Evolutionary conservation across 2,888 invertebrate genomes (phyloP).

Genomic region (Catocala fraxini): DNA sequence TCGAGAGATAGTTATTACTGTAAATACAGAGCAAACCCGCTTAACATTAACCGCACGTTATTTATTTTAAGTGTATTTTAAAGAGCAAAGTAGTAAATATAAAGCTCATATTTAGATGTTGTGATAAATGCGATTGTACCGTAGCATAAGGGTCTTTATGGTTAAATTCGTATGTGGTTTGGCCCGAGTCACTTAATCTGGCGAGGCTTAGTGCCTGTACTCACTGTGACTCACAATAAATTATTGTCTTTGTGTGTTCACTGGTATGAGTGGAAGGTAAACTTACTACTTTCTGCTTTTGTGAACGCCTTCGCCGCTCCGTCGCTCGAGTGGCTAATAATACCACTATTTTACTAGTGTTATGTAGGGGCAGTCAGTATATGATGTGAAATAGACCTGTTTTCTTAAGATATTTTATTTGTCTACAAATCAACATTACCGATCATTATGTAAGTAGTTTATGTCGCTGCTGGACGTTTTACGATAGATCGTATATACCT

Average conservation of each 20-base stretch:
- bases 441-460: not conserved
- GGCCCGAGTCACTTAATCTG: conserved; percentile 68
- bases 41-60: not conserved
- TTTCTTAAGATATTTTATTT: not conserved
- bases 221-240: conserved; percentile 69
- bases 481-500: not conserved
- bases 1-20: conserved; percentile 1
- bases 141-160: conserved; percentile 58
- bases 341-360: conserved; percentile 40
- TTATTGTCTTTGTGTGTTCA: conserved; percentile 74
- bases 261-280: conserved; percentile 63
- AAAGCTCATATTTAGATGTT: conserved; percentile 44
- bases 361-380: conserved; percentile 26
- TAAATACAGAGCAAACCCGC: not conserved
- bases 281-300: conserved; percentile 64
- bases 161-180: conserved; percentile 71
- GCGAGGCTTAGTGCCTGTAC: conserved; percentile 67
- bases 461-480: not conserved
- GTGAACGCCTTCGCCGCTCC: conserved; percentile 40
- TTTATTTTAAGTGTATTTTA: conserved; percentile 14
- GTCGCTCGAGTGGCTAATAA: conserved; percentile 47
- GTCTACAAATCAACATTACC: no score
- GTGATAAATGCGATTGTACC: conserved; percentile 54
- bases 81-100: conserved; percentile 22
- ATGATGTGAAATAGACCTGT: conserved; percentile 8